These are phyloP conservation scores for Teleogryllus oceanicus DNA, from an alignment of 2,888 invertebrate species.

Conservation along the genomic window DNA sequence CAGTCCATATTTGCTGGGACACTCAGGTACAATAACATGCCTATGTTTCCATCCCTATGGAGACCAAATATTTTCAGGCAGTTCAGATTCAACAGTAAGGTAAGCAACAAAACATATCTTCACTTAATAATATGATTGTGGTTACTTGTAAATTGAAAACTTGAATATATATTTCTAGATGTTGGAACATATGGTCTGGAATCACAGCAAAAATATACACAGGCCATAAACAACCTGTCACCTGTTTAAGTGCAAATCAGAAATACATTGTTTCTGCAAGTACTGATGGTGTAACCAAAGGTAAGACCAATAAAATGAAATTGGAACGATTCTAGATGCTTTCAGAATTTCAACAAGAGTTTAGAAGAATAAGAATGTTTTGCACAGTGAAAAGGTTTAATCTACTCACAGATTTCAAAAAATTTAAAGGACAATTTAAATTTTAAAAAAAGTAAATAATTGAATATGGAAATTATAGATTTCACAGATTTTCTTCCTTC, in stretches of 20 bases:
- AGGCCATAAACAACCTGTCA: background rate
- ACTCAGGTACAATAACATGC: background rate
- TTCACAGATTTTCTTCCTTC: too few relatives aligned
- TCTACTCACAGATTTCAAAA: too few relatives aligned
- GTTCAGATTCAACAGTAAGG: background rate
- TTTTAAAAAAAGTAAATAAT: too few relatives aligned
- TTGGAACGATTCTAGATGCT: too few relatives aligned
- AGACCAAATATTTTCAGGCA: background rate
- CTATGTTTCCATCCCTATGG: background rate
- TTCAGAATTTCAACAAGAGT: too few relatives aligned
- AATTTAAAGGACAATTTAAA: too few relatives aligned
- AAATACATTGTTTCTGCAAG: background rate
- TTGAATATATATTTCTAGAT: background rate
- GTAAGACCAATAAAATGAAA: background rate
- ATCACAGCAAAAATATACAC: background rate
- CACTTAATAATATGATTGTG: too few relatives aligned
- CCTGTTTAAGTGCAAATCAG: background rate
- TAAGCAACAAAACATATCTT: background rate
- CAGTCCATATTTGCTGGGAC: background rate
- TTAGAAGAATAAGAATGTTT: too few relatives aligned
- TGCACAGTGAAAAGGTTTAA: too few relatives aligned
- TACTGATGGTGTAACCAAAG: background rate
- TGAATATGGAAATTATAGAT: too few relatives aligned
- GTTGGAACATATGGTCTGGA: background rate
- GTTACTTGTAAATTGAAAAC: too few relatives aligned